A percentile compares a stretch with the other conserved stretches of the same genome.
Conservation (phyloP, 2,888 invertebrate species). For the Caenorhabditis sp. region DNA sequence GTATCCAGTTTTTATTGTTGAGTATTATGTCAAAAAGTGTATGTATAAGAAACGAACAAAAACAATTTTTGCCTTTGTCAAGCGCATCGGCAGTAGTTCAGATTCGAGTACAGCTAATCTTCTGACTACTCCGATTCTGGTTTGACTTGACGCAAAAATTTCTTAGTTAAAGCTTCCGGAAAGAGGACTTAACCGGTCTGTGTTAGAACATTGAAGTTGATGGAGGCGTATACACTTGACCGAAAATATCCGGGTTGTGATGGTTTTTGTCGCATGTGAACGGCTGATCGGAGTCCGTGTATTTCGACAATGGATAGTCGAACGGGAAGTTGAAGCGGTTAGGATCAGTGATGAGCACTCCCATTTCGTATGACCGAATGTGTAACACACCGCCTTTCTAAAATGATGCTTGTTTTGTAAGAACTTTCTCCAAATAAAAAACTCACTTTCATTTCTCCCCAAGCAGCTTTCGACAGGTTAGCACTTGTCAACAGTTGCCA, state of each 20-base stretch:
- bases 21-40: background rate
- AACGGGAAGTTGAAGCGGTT: conserved; percentile 70
- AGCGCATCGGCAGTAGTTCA: no score
- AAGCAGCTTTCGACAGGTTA: conserved; percentile 97
- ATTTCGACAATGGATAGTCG: conserved; percentile 76
- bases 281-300: conserved; percentile 47
- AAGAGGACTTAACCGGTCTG: background rate
- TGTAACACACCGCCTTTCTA: conserved; percentile 60
- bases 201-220: background rate
- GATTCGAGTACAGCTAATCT: no score
- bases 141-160: no score
- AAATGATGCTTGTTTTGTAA: no score
- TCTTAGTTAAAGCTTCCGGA: conserved; percentile 8
- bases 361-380: conserved; percentile 77
- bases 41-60: no score
- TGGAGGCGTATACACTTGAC: conserved; percentile 34
- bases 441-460: conserved; percentile 88
- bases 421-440: conserved; percentile 47
- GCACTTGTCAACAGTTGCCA: conserved; percentile 87
- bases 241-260: conserved; percentile 31
- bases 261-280: conserved; percentile 61
- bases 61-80: no score
- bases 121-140: no score
- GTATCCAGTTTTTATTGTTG: conserved; percentile 7
- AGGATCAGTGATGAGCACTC: conserved; percentile 75